Evolutionary conservation across 2,888 invertebrate species (phyloP).

Genomic region (Willowsia nigromaculata): DNA sequence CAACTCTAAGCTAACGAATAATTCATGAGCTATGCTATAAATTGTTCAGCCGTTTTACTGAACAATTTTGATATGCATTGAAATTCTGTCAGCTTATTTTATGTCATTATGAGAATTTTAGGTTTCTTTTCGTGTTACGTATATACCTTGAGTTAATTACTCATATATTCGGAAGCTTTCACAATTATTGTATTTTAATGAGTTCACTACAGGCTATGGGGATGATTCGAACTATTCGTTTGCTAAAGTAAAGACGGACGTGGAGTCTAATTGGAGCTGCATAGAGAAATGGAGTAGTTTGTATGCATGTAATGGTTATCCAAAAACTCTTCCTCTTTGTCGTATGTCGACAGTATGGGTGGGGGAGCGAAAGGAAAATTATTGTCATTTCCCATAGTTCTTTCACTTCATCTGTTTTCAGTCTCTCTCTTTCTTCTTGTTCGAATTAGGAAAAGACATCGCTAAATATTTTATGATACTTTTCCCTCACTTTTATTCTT

Average conservation of each 20-base stretch:
- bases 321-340: constrained; percentile 11
- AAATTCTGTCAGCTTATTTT: not conserved
- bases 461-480: constrained; percentile 66
- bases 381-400: constrained; percentile 28
- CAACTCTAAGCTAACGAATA: not conserved
- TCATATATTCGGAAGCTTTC: not conserved
- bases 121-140: no score
- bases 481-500: constrained; percentile 36
- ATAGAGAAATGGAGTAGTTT: constrained; percentile 2
- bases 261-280: not conserved
- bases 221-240: not conserved
- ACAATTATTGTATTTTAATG: constrained; percentile 18
- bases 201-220: not conserved
- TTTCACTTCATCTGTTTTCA: constrained; percentile 19
- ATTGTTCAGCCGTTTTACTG: no score
- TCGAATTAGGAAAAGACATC: constrained; percentile 38
- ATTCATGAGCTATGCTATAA: no score
- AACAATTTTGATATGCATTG: not conserved
- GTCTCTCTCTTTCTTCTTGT: not conserved
- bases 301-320: constrained; percentile 28
- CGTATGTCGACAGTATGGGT: not conserved
- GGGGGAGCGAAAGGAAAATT: not conserved
- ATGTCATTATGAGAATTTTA: not conserved
- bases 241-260: not conserved
- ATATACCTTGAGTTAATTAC: constrained; percentile 3